phyloP scores from a whole-genome alignment of 2,113 vertebrate genomes.

The Gallinago undulata region DNA sequence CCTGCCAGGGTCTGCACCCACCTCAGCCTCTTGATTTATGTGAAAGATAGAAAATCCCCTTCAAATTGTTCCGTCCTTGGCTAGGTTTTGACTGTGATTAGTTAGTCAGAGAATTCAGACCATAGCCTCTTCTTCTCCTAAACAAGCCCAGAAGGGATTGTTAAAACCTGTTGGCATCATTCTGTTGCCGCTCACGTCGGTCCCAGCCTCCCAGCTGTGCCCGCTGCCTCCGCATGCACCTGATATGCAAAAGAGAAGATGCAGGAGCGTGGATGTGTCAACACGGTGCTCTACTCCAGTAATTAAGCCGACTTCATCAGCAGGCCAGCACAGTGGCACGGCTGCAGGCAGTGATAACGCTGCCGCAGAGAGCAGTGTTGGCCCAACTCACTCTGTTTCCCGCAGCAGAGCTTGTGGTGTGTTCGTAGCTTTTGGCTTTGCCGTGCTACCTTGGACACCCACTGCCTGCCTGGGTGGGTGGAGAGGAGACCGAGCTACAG shows the following conservation, averaged over 20 bases:
- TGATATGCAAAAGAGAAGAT: not conserved
- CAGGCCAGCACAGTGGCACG: not conserved
- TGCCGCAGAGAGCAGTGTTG: not conserved
- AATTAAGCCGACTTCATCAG: not conserved
- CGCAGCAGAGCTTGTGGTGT: not conserved
- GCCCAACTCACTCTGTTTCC: not conserved
- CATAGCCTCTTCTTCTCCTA: not conserved
- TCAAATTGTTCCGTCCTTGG: not conserved
- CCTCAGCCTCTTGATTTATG: not conserved
- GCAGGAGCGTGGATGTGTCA: not conserved
- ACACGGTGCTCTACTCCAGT: rapidly evolving
- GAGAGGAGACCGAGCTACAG: not conserved
- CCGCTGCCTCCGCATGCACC: rapidly evolving
- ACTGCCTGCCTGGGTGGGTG: not conserved
- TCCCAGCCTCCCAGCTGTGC: not conserved
- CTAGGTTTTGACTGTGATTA: not conserved
- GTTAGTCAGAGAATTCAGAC: not conserved
- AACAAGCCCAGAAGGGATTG: not conserved
- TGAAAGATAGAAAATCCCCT: not conserved
- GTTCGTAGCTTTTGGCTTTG: not conserved
- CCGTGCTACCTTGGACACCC: not conserved
- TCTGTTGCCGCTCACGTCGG: not conserved
- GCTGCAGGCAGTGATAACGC: not conserved
- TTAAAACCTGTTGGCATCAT: not conserved
- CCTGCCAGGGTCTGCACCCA: not conserved